phyloP scores from a whole-genome alignment of 2,888 invertebrate genomes.

The Odontomyia ornata region DNA sequence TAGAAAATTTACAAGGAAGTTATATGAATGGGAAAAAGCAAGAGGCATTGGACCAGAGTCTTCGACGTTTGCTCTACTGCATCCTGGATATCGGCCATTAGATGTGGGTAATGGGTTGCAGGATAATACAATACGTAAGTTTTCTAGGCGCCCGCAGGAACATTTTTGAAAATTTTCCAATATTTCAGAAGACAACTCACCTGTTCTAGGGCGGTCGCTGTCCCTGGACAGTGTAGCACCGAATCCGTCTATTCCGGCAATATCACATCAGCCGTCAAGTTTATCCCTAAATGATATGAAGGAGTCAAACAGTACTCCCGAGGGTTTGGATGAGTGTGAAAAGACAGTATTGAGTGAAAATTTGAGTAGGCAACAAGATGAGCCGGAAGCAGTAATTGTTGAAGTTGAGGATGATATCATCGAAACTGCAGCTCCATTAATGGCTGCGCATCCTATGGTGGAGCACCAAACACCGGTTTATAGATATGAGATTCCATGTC shows the following conservation, averaged over 20 bases:
- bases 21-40: conserved; percentile 93
- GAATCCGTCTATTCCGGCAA: conserved; percentile 62
- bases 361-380: conserved; percentile 56
- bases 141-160: no score
- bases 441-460: conserved; percentile 70
- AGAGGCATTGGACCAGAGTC: conserved; percentile 85
- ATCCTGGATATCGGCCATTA: conserved; percentile 67
- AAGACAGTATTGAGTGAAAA: conserved; percentile 48
- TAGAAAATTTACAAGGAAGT: conserved; percentile 85
- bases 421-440: conserved; percentile 78
- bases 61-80: conserved; percentile 82
- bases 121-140: conserved; percentile 53
- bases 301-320: conserved; percentile 66
- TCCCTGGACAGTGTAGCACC: conserved; percentile 80
- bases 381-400: conserved; percentile 80
- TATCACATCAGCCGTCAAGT: conserved; percentile 77
- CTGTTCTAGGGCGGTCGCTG: conserved; percentile 74
- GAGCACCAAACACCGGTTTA: conserved; percentile 79
- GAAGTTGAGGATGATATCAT: conserved; percentile 83
- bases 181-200: conserved; percentile 57
- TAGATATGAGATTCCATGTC: conserved; percentile 72
- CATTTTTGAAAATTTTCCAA: neutral
- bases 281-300: conserved; percentile 78
- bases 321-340: conserved; percentile 62
- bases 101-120: conserved; percentile 61